Conservation (phyloP, 1,140 invertebrate species). For the Lucilia cuprina region DNA sequence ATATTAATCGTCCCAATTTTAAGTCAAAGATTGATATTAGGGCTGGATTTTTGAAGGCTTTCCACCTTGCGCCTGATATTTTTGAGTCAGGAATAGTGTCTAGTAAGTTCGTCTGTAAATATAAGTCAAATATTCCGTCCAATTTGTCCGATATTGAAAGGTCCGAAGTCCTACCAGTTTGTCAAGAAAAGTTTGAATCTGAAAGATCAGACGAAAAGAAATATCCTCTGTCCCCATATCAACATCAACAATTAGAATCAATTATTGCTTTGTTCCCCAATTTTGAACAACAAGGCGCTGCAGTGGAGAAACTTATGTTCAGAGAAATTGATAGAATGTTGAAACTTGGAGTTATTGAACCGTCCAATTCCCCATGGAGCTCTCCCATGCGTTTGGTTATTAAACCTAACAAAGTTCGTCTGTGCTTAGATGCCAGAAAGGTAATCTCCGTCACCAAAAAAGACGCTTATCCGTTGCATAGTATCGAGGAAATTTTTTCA, state of each 20-base stretch:
- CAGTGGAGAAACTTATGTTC: conserved; percentile 33
- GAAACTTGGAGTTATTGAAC: conserved; percentile 21
- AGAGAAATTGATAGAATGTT: conserved; percentile 30
- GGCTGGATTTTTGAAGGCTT: conserved; percentile 38
- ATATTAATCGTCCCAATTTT: conserved; percentile 16
- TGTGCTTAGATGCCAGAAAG: conserved; percentile 10
- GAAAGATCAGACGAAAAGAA: conserved; percentile 56
- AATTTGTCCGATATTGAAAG: no score
- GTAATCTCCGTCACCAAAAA: conserved; percentile 45
- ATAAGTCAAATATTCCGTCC: no score
- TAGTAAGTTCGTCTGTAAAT: no score
- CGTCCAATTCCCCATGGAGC: background rate
- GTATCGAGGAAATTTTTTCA: conserved; percentile 52
- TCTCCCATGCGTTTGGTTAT: conserved; percentile 7
- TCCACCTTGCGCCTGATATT: background rate
- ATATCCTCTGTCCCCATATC: conserved; percentile 44
- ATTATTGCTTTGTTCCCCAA: conserved; percentile 57
- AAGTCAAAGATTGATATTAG: conserved; percentile 29
- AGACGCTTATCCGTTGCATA: conserved; percentile 48
- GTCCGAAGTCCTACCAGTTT: background rate
- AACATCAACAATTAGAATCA: conserved; percentile 64
- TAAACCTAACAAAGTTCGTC: conserved; percentile 28
- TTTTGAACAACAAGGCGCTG: conserved; percentile 59
- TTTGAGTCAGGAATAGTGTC: no score
- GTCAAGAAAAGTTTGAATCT: conserved; percentile 47